These are phyloP conservation scores for Abramis brama DNA, from an alignment of 2,113 vertebrate genomes.

Conservation along the genomic window DNA sequence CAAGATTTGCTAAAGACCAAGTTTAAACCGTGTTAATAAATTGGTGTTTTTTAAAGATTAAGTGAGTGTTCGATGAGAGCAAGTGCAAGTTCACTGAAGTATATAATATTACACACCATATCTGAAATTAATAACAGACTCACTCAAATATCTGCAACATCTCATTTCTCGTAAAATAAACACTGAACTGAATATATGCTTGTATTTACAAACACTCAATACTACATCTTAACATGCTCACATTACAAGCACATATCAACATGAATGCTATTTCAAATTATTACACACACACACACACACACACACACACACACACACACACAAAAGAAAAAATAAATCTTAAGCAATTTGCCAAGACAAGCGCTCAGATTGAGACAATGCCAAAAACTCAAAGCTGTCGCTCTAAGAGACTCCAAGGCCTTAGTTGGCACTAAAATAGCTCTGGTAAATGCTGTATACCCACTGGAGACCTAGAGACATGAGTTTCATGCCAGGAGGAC, in stretches of 20 bases:
- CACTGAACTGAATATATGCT: background rate
- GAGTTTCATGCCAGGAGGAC: slow-evolving; percentile 42
- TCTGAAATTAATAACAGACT: background rate
- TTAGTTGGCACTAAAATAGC: slow-evolving; percentile 11
- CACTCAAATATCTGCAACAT: background rate
- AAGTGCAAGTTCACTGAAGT: background rate
- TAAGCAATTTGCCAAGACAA: slow-evolving; percentile 9
- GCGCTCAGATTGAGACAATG: background rate
- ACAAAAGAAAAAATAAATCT: background rate
- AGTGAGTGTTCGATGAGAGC: background rate
- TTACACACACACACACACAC: too few species aligned
- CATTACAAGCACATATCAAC: background rate
- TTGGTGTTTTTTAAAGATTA: background rate
- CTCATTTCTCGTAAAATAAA: background rate
- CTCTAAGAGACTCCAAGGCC: background rate
- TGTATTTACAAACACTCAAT: background rate
- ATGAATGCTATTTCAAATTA: background rate
- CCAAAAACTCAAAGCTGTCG: background rate
- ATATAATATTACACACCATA: background rate
- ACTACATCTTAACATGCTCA: background rate
- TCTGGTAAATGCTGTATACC: slow-evolving; percentile 22
- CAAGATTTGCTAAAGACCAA: background rate
- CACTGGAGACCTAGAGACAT: slow-evolving; percentile 31
- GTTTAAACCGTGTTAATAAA: background rate
- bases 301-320: too few species aligned